Evolutionary conservation across 2,113 vertebrate species (phyloP).

Genomic region (Sapayoa aenigma): DNA sequence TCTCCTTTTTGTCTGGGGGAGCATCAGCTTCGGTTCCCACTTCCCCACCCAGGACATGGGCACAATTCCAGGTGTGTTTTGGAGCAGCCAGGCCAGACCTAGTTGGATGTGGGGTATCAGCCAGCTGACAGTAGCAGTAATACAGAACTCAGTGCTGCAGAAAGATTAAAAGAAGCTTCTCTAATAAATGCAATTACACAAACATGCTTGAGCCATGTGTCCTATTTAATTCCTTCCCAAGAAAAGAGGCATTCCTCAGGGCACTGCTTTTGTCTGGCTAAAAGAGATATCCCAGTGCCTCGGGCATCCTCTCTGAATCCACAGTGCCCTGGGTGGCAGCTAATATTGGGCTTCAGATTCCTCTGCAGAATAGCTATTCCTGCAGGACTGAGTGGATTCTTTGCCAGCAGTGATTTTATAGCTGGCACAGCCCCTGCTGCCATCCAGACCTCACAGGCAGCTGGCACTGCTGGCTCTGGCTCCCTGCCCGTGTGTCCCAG

Average conservation of each 20-base stretch:
- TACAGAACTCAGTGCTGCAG: neutral
- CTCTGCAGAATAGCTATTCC: neutral
- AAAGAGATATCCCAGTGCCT: neutral
- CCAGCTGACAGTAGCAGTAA: neutral
- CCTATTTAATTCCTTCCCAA: conserved; percentile 25
- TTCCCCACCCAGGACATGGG: neutral
- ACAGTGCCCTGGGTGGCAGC: neutral
- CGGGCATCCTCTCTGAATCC: neutral
- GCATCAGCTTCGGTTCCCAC: neutral
- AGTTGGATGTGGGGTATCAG: neutral
- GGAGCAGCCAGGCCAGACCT: neutral
- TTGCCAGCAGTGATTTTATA: neutral
- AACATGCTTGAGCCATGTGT: neutral
- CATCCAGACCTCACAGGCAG: conserved; percentile 1
- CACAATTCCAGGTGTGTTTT: neutral
- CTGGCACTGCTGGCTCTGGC: neutral
- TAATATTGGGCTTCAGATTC: neutral
- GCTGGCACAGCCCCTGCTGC: conserved; percentile 16
- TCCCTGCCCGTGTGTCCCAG: neutral
- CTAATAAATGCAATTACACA: conserved; percentile 21
- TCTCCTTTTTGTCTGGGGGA: neutral
- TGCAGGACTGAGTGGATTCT: neutral
- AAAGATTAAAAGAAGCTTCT: conserved; percentile 23
- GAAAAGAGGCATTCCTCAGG: conserved; percentile 19
- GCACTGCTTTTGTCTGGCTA: conserved; percentile 14